Evolutionary conservation across 1,140 invertebrate species (phyloP), one percentile per base, ranked within the genome.

Genomic region (Fopius arisanus): DNA sequence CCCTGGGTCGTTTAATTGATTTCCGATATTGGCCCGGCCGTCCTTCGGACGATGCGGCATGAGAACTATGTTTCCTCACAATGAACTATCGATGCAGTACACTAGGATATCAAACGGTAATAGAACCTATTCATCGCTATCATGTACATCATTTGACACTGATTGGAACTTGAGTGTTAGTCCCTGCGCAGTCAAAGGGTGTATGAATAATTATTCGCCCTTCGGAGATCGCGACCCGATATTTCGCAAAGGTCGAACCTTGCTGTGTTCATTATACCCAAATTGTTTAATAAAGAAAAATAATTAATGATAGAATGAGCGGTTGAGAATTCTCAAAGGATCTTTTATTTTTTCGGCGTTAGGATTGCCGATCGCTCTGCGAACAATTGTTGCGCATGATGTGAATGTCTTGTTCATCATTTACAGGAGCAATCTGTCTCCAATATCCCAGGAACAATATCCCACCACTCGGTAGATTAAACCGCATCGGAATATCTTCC

Each of bases 1-100:
- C 51, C 21, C 78, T 79, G 68, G 76, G 70, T 76, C 68, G 73
- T 67, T 75, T 83, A 83, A 84, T 86, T 78, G 83, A 83, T 86
- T 84, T 83, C 78, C 81, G 73, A 83, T 85, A 84, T 81, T 40
- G 41, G 43, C 67, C 67, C 70, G 77, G 78, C 69, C 77, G 79
- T 66, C 80, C 78, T 82, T 83, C 77, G 77, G 54, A 75, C 51
- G 41, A 75, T 66, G 62, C 66, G 67, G 31, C 72, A 74, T 51
- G 37, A 71, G 66, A 41, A 54, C 78, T 73, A 70, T 63, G 73
- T 80, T 73, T 77, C 70, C 54, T 71, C 76, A 78, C 77, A 77
- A 74, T 77, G 75, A 77, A 78, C 73, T 72, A 72, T 74, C 72
- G 67, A 29, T 77, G 74, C 77, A 73, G 74, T 71, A 80, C 77